These are phyloP conservation scores for Synanceia verrucosa DNA, from an alignment of 2,797 vertebrate species.

Conservation along the genomic window DNA sequence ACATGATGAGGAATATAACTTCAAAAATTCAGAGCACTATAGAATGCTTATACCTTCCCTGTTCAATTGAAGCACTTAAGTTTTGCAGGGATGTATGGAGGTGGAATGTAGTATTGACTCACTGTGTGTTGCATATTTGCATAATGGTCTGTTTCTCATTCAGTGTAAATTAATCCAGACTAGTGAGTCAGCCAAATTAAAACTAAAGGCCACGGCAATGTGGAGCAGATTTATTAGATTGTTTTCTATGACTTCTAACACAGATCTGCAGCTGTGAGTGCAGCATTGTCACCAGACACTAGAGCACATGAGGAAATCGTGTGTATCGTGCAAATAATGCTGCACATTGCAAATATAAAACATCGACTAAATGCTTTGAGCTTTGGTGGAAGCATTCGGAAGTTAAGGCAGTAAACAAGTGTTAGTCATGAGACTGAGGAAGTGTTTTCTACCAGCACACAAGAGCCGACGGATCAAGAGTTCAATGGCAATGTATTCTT, in stretches of 20 bases:
- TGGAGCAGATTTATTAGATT: neutral
- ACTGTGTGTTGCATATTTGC: neutral
- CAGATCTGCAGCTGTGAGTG: neutral
- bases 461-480: slow-evolving; percentile 53
- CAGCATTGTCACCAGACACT: neutral
- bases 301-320: neutral
- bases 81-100: neutral
- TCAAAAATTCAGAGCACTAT: no score
- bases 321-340: slow-evolving; percentile 3
- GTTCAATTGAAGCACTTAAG: neutral
- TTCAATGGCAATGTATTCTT: slow-evolving; percentile 77
- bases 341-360: neutral
- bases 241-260: neutral
- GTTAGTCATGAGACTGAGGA: slow-evolving; percentile 69
- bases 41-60: no score
- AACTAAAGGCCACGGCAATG: neutral
- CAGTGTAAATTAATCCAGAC: neutral
- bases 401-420: slow-evolving; percentile 69
- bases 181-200: slow-evolving; percentile 9
- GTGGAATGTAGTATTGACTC: neutral
- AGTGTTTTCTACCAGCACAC: slow-evolving; percentile 64
- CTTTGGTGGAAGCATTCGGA: slow-evolving; percentile 43
- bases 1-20: neutral
- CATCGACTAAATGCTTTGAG: slow-evolving; percentile 45
- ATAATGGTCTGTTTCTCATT: neutral